These are phyloP conservation scores for Trichogramma evanescens DNA, from an alignment of 2,888 invertebrate species.

Conservation along the genomic window DNA sequence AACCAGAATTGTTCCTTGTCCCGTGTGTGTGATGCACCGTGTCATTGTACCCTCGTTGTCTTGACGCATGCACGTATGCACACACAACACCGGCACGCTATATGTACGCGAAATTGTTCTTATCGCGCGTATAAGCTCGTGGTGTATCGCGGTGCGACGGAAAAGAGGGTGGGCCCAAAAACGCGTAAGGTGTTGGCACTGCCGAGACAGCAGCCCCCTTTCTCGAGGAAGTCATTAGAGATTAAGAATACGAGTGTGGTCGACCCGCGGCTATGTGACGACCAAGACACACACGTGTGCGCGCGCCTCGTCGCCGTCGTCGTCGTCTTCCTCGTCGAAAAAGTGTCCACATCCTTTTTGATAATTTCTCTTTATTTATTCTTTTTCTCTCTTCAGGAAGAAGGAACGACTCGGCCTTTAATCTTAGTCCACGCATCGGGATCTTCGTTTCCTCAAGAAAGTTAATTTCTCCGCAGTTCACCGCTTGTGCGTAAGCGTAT, in stretches of 20 bases:
- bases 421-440: conserved; percentile 13
- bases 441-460: conserved; percentile 1
- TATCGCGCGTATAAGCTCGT: conserved; percentile 23
- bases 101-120: conserved; percentile 33
- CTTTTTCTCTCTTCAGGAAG: conserved; percentile 7
- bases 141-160: conserved; percentile 6
- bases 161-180: conserved; percentile 23
- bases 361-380: background rate
- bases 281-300: too few relatives aligned
- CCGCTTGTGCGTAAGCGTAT: too few relatives aligned
- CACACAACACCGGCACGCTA: conserved; percentile 22
- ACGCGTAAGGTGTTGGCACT: conserved; percentile 14
- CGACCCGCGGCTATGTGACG: background rate
- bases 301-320: background rate
- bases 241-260: conserved; percentile 7
- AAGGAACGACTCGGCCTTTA: background rate
- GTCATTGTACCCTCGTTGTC: background rate
- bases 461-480: background rate
- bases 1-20: too few relatives aligned
- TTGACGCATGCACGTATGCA: background rate
- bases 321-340: conserved; percentile 7
- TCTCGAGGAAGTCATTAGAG: conserved; percentile 20
- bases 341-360: conserved; percentile 8
- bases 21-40: too few relatives aligned
- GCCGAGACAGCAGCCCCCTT: background rate